phyloP scores from a whole-genome alignment of 2,888 invertebrate species.

The Cyrtodaria siliqua region DNA sequence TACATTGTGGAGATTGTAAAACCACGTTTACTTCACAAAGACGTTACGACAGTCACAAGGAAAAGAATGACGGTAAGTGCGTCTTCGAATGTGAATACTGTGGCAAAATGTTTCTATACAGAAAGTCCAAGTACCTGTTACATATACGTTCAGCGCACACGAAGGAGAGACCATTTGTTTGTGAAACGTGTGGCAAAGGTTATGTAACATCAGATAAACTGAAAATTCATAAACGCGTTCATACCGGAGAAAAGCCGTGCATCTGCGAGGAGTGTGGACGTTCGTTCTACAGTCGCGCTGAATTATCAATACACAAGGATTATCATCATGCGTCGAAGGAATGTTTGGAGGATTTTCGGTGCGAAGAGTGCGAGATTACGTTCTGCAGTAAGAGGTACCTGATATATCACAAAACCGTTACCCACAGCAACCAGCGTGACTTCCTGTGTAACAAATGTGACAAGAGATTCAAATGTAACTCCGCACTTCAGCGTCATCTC shows the following conservation, averaged over 20 bases:
- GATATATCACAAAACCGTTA: conserved; percentile 47
- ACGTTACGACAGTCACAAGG: conserved; percentile 37
- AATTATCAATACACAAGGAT: conserved; percentile 37
- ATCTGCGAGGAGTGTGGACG: conserved; percentile 53
- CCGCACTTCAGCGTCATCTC: conserved; percentile 35
- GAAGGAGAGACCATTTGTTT: conserved; percentile 42
- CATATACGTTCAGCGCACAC: conserved; percentile 48
- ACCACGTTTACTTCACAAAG: conserved; percentile 40
- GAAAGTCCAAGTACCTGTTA: conserved; percentile 36
- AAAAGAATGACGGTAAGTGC: conserved; percentile 45
- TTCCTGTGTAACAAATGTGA: conserved; percentile 38
- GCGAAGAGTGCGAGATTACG: conserved; percentile 40
- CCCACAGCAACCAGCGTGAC: conserved; percentile 38
- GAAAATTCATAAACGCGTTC: conserved; percentile 44
- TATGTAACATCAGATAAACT: conserved; percentile 53
- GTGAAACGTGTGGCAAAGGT: conserved; percentile 49
- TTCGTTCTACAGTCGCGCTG: conserved; percentile 38
- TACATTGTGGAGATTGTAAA: conserved; percentile 44
- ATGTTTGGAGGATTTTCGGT: conserved; percentile 21
- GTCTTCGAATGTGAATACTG: conserved; percentile 48
- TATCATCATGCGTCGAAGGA: conserved; percentile 39
- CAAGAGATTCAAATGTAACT: conserved; percentile 44
- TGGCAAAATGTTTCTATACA: conserved; percentile 42
- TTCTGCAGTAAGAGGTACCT: conserved; percentile 51
- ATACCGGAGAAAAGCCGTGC: conserved; percentile 54